Evolutionary conservation across 2,797 vertebrate species (phyloP), one percentile per base, ranked within the genome.

Genomic region (Eupleurogrammus muticus): DNA sequence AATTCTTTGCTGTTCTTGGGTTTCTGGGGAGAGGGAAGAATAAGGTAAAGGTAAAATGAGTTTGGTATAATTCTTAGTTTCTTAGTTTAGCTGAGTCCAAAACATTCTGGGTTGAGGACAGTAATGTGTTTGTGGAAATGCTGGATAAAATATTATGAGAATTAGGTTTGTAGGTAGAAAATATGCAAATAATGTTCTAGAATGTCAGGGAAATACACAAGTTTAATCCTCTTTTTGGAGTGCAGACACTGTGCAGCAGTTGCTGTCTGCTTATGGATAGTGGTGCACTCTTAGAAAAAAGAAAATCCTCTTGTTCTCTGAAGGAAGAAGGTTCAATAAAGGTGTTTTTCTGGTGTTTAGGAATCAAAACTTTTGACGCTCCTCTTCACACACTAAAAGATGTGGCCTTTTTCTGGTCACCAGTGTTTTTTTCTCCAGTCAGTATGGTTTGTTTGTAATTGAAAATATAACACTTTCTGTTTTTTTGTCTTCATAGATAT

Each of bases 131-230:
- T 38, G 38, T 36, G 67, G 61, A 70, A 58, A 51, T 9, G 52
- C 50, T 56, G 0, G 5, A 21, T 62, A 53, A 32, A 12, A 23
- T 48, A 19, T 44, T 44, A 44, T 44, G 40, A n/a, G 7, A 44
- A 17, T 17, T 44, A 17, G 40, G 28, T 28, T 28, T 3, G 28
- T 28, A 16, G 14, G 14, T 42, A 16, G 28, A 21, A 60, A 44
- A 63, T 36, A 54, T 69, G 55, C 20, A 59, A 55, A 58, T 32
- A 49, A 57, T 36, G 12, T 6, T 20, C 66, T 24, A 10, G 32
- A 52, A 48, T 51, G 55, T 61, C 34, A 20, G 1, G 47, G 38
- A 63, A 65, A 19, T 53, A 44, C 35, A 32, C 44, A 77, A 40
- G 28, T 66, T 34, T 44, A 68, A 75, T 65, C 44, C 34, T 9